Evolutionary conservation across 2,888 invertebrate species (phyloP).

Genomic region (Nephrotoma guestfalica): DNA sequence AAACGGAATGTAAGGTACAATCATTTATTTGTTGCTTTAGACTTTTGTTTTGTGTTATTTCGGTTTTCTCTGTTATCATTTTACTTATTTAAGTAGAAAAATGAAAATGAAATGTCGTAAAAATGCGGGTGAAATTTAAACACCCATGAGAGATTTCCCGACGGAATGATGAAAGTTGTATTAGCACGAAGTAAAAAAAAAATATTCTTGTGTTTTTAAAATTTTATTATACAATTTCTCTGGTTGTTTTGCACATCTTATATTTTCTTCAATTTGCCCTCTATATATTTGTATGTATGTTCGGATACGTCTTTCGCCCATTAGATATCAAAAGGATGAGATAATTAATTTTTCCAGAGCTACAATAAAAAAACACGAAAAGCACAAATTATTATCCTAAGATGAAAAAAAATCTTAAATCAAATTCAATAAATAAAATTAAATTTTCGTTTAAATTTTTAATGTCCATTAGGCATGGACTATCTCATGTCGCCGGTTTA

Average conservation of each 20-base stretch:
- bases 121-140: constrained; percentile 5
- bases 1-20: background rate
- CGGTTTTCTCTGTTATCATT: background rate
- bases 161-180: constrained; percentile 4
- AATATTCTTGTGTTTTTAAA: background rate
- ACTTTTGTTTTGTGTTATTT: background rate
- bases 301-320: background rate
- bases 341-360: background rate
- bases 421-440: background rate
- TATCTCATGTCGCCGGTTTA: background rate
- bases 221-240: background rate
- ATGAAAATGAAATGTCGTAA: constrained; percentile 5
- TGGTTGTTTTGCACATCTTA: background rate
- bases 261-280: background rate
- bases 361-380: background rate
- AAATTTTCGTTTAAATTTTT: background rate
- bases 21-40: background rate
- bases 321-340: background rate
- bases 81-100: constrained; percentile 2
- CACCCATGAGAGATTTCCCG: constrained; percentile 3
- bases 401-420: background rate
- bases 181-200: background rate
- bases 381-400: background rate
- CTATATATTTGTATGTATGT: background rate
- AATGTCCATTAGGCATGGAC: background rate